Conservation (phyloP, 2,797 vertebrate species). For the Enteromius radiatus region DNA sequence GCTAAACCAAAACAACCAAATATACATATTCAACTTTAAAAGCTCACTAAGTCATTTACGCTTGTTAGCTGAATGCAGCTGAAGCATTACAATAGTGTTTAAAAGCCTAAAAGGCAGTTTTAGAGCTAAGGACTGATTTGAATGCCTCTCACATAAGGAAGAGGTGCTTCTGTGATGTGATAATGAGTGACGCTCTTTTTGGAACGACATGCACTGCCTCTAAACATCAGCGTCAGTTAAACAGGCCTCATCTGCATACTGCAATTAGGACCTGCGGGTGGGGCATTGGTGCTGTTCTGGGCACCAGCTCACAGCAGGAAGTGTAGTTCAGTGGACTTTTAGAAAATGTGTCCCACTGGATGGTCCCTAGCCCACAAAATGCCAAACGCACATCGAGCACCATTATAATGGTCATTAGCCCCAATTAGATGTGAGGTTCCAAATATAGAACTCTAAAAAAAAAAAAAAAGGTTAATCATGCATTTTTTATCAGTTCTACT, state of each 20-base stretch:
- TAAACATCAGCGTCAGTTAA: constrained; percentile 39
- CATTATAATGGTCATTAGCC: constrained; percentile 45
- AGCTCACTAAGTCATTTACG: constrained; percentile 4
- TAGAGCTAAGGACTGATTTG: constrained; percentile 31
- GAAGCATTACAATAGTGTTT: constrained; percentile 17
- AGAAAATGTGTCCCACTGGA: constrained; percentile 28
- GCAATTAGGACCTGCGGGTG: constrained; percentile 50
- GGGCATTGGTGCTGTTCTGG: constrained; percentile 30
- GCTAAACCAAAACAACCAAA: constrained; percentile 1
- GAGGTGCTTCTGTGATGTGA: constrained; percentile 26
- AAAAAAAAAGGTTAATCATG: constrained; percentile 12
- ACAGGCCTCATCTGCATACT: constrained; percentile 44
- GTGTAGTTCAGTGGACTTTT: constrained; percentile 8
- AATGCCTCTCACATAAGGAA: constrained; percentile 22
- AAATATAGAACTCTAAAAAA: not conserved
- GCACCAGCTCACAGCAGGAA: constrained; percentile 37
- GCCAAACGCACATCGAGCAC: constrained; percentile 16
- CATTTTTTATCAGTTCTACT: constrained; percentile 18
- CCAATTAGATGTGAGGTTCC: constrained; percentile 15
- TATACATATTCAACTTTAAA: constrained; percentile 2
- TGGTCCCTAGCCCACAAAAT: constrained; percentile 37
- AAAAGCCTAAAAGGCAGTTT: constrained; percentile 35
- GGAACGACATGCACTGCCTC: constrained; percentile 37
- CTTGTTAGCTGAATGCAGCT: not conserved
- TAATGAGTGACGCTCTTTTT: constrained; percentile 47